Evolutionary conservation across 2,888 invertebrate species (phyloP), one percentile per base, ranked within the genome.

Genomic region (Lumbricus terrestris): DNA sequence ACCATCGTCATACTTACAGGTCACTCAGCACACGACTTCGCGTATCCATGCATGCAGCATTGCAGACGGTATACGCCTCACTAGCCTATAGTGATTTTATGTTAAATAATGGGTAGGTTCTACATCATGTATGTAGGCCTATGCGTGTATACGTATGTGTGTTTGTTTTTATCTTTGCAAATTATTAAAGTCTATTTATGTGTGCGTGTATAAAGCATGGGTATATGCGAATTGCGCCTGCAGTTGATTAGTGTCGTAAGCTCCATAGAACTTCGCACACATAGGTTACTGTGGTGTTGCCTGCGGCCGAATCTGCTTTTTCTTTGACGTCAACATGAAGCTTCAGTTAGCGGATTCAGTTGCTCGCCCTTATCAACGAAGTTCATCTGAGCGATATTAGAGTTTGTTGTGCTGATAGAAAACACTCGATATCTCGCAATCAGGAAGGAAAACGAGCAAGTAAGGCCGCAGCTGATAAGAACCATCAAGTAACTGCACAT

Each of bases 281-380:
- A 8, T 11, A 47, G 47, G 40, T 15, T 15, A 11, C 6, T 47
- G 3, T 16, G 15, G 23, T 4, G 69, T 69, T 69, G 69, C 69
- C 69, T 69, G n/a, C 69, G 69, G 69, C 69, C 69, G 69, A 69
- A 69, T 69, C 69, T 69, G 69, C n/a, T 69, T 69, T 69, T n/a
- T n/a, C 29, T 69, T 69, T 69, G 69, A n/a, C 69, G 69, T 69
- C 69, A 69, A n/a, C 29, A 69, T n/a, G 29, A 6, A 69, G n/a
- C 69, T n/a, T 69, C 69, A 47, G 47, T 47, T 47, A 47, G 47
- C 47, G 69, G 69, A 69, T 69, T 69, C 69, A 69, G 69, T 69
- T 69, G 69, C n/a, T 69, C 29, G n/a, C 29, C 69, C 69, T 29
- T 69, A 69, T n/a, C 69, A 69, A n/a, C 69, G 69, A n/a, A n/a